Evolutionary conservation across 2,113 vertebrate genomes (phyloP).

Genomic region (Paralichthys olivaceus): DNA sequence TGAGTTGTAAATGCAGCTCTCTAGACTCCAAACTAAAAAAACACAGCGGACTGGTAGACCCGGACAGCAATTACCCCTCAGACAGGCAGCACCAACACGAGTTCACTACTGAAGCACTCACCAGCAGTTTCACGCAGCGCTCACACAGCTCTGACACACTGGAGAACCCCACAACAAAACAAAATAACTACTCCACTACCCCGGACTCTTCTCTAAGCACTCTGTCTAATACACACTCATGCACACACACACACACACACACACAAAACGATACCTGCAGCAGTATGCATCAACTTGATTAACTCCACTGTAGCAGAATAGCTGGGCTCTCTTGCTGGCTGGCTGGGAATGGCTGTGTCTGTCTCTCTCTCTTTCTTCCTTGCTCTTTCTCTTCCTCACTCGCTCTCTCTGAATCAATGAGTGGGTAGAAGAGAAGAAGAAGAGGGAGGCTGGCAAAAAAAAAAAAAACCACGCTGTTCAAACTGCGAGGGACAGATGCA

Average conservation of each 20-base stretch:
- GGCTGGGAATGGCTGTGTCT: conserved; percentile 77
- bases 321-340: conserved; percentile 88
- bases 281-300: conserved; percentile 99
- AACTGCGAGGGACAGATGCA: conserved; percentile 99
- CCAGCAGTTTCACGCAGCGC: conserved; percentile 57
- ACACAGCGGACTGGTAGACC: conserved; percentile 42
- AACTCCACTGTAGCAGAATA: conserved; percentile 96
- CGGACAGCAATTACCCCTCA: conserved; percentile 58
- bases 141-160: conserved; percentile 64
- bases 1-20: conserved; percentile 49
- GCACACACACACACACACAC: conserved; percentile 20
- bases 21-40: conserved; percentile 36
- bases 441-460: conserved; percentile 58
- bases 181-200: conserved; percentile 57
- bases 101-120: conserved; percentile 56
- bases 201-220: conserved; percentile 25
- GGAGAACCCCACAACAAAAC: conserved; percentile 58
- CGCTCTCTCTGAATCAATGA: conserved; percentile 92
- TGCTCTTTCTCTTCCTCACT: conserved; percentile 40
- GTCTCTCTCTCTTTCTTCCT: conserved; percentile 81
- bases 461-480: conserved; percentile 87
- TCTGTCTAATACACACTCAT: conserved; percentile 10
- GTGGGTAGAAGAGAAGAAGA: conserved; percentile 76
- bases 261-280: conserved; percentile 91
- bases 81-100: conserved; percentile 59